A percentile compares a stretch with the other conserved stretches of the same genome.
Evolutionary conservation across 2,797 vertebrate genomes (phyloP).

Genomic region (Coregonus sp.): DNA sequence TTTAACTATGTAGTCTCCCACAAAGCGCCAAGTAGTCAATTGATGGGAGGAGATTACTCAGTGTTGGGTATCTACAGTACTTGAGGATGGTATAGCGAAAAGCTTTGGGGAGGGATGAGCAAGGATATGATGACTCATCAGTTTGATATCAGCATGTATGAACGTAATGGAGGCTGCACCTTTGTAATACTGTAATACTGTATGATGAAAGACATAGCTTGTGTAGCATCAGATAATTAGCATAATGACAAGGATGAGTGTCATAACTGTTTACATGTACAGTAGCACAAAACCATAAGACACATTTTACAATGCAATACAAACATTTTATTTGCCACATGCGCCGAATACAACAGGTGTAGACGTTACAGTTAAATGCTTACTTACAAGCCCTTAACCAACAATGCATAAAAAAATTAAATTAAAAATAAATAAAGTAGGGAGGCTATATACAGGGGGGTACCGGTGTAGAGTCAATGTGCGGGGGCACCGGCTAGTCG

Average conservation of each 20-base stretch:
- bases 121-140: background rate
- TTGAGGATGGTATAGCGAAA: no score
- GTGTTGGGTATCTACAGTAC: background rate
- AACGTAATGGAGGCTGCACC: background rate
- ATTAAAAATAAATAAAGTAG: no score
- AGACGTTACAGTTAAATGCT: no score
- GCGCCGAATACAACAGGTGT: no score
- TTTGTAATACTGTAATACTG: background rate
- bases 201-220: background rate
- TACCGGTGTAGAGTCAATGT: no score
- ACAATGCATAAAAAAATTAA: no score
- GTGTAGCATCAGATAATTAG: background rate
- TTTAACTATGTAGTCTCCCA: constrained; percentile 28
- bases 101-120: background rate
- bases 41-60: constrained; percentile 36
- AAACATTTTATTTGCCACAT: no score
- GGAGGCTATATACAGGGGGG: no score
- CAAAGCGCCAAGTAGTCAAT: constrained; percentile 18
- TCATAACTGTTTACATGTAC: background rate
- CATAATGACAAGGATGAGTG: background rate
- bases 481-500: no score
- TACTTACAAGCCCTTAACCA: no score
- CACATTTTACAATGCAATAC: no score
- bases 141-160: background rate
- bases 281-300: background rate